phyloP scores from a whole-genome alignment of 2,797 vertebrate genomes.

The Pygocentrus nattereri region DNA sequence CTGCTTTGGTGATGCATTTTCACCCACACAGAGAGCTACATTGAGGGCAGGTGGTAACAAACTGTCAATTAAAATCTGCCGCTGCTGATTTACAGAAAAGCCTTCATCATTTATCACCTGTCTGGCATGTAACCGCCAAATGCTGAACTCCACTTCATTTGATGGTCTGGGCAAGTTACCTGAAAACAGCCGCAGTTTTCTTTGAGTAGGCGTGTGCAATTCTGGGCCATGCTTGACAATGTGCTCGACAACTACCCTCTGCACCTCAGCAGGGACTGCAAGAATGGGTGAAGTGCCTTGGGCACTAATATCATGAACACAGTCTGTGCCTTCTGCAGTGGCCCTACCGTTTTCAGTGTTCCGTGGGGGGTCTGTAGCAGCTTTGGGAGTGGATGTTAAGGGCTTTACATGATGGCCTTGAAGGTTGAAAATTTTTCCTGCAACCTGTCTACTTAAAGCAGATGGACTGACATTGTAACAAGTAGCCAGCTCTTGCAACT shows the following conservation, averaged over 20 bases:
- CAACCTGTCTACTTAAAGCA: background rate
- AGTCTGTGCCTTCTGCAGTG: background rate
- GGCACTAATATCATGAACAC: background rate
- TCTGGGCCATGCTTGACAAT: constrained; percentile 31
- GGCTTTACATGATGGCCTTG: background rate
- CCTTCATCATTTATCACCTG: constrained; percentile 18
- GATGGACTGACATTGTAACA: background rate
- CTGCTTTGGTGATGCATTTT: constrained; percentile 15
- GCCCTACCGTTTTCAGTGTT: background rate
- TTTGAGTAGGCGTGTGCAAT: background rate
- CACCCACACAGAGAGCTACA: constrained; percentile 24
- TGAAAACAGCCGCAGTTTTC: constrained; percentile 39
- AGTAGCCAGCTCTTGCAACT: background rate
- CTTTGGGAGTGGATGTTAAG: background rate
- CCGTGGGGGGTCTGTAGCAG: background rate
- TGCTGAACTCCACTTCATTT: constrained; percentile 33
- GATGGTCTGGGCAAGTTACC: constrained; percentile 25
- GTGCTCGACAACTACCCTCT: constrained; percentile 30
- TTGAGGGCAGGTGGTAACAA: constrained; percentile 37
- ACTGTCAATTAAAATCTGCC: constrained; percentile 30
- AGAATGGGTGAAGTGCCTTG: background rate
- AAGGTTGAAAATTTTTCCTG: background rate
- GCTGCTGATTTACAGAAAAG: constrained; percentile 24
- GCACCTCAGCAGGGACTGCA: constrained; percentile 17
- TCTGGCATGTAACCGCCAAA: constrained; percentile 26